Conservation (phyloP, 2,888 invertebrate species). For the Argyresthia albistria region DNA sequence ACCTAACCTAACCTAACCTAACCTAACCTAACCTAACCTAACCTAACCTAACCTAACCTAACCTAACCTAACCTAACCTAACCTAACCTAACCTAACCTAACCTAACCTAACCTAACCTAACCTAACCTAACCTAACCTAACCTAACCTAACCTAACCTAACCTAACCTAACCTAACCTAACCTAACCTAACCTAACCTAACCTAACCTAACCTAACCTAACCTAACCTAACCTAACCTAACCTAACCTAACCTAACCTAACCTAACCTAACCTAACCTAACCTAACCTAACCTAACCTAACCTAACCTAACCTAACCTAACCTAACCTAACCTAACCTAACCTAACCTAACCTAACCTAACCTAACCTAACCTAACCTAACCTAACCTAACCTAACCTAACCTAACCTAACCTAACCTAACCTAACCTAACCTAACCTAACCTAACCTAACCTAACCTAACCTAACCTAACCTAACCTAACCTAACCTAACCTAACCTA, state of each 20-base stretch:
- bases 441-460: constrained; percentile 14
- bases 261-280: constrained; percentile 11
- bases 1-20: constrained; percentile 15
- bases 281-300: constrained; percentile 17
- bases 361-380: constrained; percentile 9
- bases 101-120: constrained; percentile 13
- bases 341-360: constrained; percentile 9
- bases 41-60: constrained; percentile 12
- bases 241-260: constrained; percentile 15
- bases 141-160: constrained; percentile 12
- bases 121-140: constrained; percentile 9
- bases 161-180: constrained; percentile 13
- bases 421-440: constrained; percentile 17
- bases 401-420: constrained; percentile 15
- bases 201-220: constrained; percentile 15
- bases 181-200: constrained; percentile 16
- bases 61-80: constrained; percentile 13
- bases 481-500: constrained; percentile 13
- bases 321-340: constrained; percentile 16
- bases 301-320: constrained; percentile 19
- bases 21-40: constrained; percentile 12
- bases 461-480: constrained; percentile 10
- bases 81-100: constrained; percentile 13
- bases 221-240: constrained; percentile 14
- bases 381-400: constrained; percentile 9